Percentiles rank a stretch among this genome's conserved stretches.
phyloP scores from a whole-genome alignment of 2,113 vertebrate species.

The Ceyx melanurus region DNA sequence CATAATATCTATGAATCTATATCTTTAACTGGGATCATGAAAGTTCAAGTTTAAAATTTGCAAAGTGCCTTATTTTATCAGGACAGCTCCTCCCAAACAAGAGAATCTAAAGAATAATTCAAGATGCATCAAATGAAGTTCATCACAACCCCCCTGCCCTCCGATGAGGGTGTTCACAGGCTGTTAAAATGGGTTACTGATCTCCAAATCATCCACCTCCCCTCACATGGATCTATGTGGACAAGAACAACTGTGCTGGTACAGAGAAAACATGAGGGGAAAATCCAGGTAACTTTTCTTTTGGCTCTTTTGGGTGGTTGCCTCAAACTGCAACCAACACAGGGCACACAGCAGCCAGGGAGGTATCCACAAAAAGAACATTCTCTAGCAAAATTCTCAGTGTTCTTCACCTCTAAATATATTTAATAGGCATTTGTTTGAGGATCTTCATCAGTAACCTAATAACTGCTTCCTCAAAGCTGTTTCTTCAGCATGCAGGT shows the following conservation, averaged over 20 bases:
- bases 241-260: not conserved
- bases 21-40: not conserved
- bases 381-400: not conserved
- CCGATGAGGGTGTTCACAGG: not conserved
- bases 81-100: not conserved
- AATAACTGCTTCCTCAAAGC: fast-evolving
- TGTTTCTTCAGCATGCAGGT: not conserved
- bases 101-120: not conserved
- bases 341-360: fast-evolving
- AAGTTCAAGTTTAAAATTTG: not conserved
- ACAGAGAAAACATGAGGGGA: not conserved
- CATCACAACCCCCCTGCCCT: not conserved
- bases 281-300: not conserved
- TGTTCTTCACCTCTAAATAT: not conserved
- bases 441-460: not conserved
- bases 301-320: not conserved
- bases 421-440: not conserved
- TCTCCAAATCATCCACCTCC: not conserved
- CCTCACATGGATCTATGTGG: fast-evolving
- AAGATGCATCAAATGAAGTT: not conserved
- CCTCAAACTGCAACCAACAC: not conserved
- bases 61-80: fast-evolving
- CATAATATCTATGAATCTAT: no score
- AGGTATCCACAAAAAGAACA: fast-evolving
- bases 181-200: not conserved